Evolutionary conservation across 2,888 invertebrate genomes (phyloP).

Genomic region (Drosophila falleni): DNA sequence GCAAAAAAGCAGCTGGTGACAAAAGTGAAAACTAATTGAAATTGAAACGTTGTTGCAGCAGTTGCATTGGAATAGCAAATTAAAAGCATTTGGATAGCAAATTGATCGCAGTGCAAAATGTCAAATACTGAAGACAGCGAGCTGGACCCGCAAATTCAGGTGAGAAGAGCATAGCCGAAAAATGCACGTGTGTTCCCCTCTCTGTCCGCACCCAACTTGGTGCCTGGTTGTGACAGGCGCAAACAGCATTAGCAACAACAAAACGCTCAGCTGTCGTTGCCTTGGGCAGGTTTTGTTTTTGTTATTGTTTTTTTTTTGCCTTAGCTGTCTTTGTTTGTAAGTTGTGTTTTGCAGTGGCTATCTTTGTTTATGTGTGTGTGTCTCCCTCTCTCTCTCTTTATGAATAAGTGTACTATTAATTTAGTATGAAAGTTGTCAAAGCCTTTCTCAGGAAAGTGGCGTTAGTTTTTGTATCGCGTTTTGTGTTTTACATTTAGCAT

Average conservation of each 20-base stretch:
- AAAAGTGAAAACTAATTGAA: conserved; percentile 77
- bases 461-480: conserved; percentile 35
- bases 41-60: conserved; percentile 36
- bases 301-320: conserved; percentile 42
- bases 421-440: conserved; percentile 41
- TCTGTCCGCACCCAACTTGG: conserved; percentile 6
- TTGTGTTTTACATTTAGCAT: conserved; percentile 35
- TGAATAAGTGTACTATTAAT: conserved; percentile 36
- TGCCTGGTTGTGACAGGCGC: conserved; percentile 45
- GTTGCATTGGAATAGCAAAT: conserved; percentile 18
- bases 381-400: conserved; percentile 5
- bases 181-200: conserved; percentile 38
- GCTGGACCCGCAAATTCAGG: conserved; percentile 85
- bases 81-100: conserved; percentile 26
- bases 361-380: conserved; percentile 27
- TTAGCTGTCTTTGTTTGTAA: conserved; percentile 28
- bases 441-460: conserved; percentile 45
- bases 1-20: conserved; percentile 38
- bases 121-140: conserved; percentile 80
- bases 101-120: conserved; percentile 57
- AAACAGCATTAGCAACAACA: conserved; percentile 17
- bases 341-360: conserved; percentile 25
- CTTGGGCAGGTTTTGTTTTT: conserved; percentile 39
- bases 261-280: conserved; percentile 58
- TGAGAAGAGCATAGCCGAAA: conserved; percentile 53